Conservation (phyloP, 2,888 invertebrate species). For the Caenorhabditis doughertyi region DNA sequence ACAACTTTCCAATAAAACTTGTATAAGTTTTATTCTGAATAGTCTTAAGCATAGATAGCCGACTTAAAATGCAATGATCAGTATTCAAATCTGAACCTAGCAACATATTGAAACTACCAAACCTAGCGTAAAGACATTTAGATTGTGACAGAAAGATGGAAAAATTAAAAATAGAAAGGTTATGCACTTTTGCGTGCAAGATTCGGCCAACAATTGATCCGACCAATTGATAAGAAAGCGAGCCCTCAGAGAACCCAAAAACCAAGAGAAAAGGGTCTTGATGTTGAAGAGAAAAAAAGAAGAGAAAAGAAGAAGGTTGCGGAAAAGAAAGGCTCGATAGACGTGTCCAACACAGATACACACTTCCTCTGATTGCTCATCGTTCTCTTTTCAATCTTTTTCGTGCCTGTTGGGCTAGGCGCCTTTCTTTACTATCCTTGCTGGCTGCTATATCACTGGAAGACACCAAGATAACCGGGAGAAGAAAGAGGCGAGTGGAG, state of each 20-base stretch:
- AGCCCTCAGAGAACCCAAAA: constrained; percentile 50
- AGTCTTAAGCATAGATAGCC: too few species aligned
- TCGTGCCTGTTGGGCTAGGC: constrained; percentile 54
- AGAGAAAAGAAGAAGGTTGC: constrained; percentile 40
- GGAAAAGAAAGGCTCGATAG: constrained; percentile 52
- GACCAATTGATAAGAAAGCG: constrained; percentile 55
- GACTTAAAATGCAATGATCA: too few species aligned
- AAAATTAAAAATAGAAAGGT: not conserved
- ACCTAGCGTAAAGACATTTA: too few species aligned
- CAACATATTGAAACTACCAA: too few species aligned
- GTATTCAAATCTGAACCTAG: too few species aligned
- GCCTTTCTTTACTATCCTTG: constrained; percentile 47
- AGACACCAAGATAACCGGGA: constrained; percentile 16
- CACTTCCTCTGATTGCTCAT: constrained; percentile 63
- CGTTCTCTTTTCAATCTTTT: constrained; percentile 65
- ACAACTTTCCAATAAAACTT: too few species aligned
- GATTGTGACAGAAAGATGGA: not conserved
- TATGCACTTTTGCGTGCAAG: constrained; percentile 55
- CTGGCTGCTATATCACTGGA: constrained; percentile 53
- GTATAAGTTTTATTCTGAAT: too few species aligned
- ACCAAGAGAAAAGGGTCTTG: constrained; percentile 21
- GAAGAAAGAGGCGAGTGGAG: constrained; percentile 17
- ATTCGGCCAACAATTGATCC: constrained; percentile 56
- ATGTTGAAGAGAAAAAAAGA: constrained; percentile 34
- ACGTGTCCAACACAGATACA: constrained; percentile 57